Percentiles rank a stretch among this genome's conserved stretches.
Conservation (phyloP, 2,888 invertebrate species). For the Linnaemya tessellans region DNA sequence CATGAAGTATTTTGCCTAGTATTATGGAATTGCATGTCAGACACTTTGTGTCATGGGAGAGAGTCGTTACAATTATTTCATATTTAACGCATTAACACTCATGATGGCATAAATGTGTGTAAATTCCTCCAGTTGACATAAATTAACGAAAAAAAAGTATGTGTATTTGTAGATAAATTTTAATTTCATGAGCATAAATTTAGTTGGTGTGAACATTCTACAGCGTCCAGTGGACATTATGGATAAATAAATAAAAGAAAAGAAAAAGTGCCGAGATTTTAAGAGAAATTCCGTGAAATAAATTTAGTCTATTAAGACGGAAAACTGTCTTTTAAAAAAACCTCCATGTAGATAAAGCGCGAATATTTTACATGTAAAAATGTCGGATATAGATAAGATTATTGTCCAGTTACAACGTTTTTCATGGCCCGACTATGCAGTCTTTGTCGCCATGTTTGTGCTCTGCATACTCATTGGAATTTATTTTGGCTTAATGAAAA, state of each 20-base stretch:
- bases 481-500: slow-evolving; percentile 90
- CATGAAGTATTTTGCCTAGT: slow-evolving; percentile 19
- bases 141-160: slow-evolving; percentile 56
- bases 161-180: slow-evolving; percentile 61
- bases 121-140: slow-evolving; percentile 66
- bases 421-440: slow-evolving; percentile 82
- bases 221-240: slow-evolving; percentile 42
- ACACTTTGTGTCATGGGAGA: slow-evolving; percentile 42
- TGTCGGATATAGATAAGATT: slow-evolving; percentile 81
- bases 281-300: background rate
- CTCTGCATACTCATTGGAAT: slow-evolving; percentile 90
- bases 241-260: slow-evolving; percentile 29
- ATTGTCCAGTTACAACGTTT: slow-evolving; percentile 81
- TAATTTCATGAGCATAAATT: slow-evolving; percentile 59
- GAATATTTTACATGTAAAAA: too few species aligned
- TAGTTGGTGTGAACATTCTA: slow-evolving; percentile 66
- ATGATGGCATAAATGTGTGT: slow-evolving; percentile 15
- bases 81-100: slow-evolving; percentile 26
- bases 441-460: slow-evolving; percentile 86
- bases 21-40: slow-evolving; percentile 8
- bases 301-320: slow-evolving; percentile 22
- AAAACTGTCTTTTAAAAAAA: slow-evolving; percentile 29
- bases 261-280: background rate
- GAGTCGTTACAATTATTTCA: slow-evolving; percentile 32
- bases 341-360: background rate